Evolutionary conservation across 2,888 invertebrate species (phyloP).

Genomic region (Apotomis turbidana): DNA sequence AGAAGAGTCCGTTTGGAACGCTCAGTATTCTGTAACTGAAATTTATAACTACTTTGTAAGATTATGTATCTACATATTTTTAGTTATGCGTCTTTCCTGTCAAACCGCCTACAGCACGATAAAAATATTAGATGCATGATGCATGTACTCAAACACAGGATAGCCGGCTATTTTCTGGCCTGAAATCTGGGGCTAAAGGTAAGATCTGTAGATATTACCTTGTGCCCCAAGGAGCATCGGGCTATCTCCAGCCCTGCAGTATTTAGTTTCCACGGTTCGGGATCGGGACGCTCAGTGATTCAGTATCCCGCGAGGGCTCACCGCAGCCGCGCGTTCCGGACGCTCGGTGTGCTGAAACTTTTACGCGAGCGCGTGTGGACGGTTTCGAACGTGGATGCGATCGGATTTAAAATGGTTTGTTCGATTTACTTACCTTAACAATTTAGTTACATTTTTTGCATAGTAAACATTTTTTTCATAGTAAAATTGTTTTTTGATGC

Average conservation of each 20-base stretch:
- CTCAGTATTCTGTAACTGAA: too few relatives aligned
- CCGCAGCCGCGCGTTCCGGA: constrained; percentile 50
- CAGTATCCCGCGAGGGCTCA: constrained; percentile 68
- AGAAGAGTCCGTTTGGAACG: too few relatives aligned
- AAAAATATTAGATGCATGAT: too few relatives aligned
- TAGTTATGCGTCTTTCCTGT: too few relatives aligned
- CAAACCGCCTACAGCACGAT: too few relatives aligned
- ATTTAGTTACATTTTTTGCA: background rate
- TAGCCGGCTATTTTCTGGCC: too few relatives aligned
- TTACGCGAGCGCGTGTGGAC: constrained; percentile 39
- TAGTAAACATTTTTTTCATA: background rate
- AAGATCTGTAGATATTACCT: too few relatives aligned
- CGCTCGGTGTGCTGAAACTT: constrained; percentile 47
- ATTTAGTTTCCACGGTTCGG: constrained; percentile 49
- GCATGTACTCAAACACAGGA: too few relatives aligned
- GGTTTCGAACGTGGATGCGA: constrained; percentile 36
- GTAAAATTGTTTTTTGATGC: background rate
- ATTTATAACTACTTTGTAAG: too few relatives aligned
- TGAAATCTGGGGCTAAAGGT: too few relatives aligned
- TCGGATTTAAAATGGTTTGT: constrained; percentile 32
- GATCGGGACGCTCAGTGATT: constrained; percentile 43
- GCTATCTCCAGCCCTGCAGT: constrained; percentile 35
- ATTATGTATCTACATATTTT: too few relatives aligned
- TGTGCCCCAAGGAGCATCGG: background rate
- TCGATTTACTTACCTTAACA: background rate